A percentile compares a stretch with the other conserved stretches of the same genome.
Evolutionary conservation across 2,888 invertebrate species (phyloP).

Genomic region (Polyommatus iphigenia): DNA sequence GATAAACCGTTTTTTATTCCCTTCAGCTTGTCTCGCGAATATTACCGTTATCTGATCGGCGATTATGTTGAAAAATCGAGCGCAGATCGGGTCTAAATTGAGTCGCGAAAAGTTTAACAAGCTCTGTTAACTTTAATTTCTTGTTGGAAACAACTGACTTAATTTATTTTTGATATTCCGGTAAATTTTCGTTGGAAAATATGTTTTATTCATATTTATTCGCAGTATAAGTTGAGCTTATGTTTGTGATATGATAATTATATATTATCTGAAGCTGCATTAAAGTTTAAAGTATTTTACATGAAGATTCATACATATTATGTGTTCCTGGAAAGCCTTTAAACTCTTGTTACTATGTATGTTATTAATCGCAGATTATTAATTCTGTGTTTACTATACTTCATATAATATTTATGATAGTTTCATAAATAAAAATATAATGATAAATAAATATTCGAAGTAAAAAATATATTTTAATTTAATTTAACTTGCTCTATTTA

Average conservation of each 20-base stretch:
- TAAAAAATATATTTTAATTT: too few relatives aligned
- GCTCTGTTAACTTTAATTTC: conserved; percentile 49
- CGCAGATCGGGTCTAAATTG: conserved; percentile 60
- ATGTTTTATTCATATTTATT: conserved; percentile 16
- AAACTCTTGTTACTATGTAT: too few relatives aligned
- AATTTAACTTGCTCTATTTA: too few relatives aligned
- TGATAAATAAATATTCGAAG: too few relatives aligned
- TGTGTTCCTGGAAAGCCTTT: too few relatives aligned
- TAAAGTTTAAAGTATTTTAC: too few relatives aligned
- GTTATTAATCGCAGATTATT: too few relatives aligned
- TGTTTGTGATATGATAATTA: not conserved
- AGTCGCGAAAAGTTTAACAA: conserved; percentile 61
- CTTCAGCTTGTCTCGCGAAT: conserved; percentile 59
- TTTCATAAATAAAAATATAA: too few relatives aligned
- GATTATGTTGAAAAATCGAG: conserved; percentile 66
- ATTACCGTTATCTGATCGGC: conserved; percentile 58
- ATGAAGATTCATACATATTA: too few relatives aligned
- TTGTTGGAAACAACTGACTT: conserved; percentile 41
- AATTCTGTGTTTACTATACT: too few relatives aligned
- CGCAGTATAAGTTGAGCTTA: not conserved
- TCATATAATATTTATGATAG: too few relatives aligned
- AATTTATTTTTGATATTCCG: conserved; percentile 36
- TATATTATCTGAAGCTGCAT: not conserved
- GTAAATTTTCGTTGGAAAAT: conserved; percentile 6
- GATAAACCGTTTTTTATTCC: conserved; percentile 70